Base-by-base conservation (phyloP, 2,113 vertebrate genomes). In the Pandion haliaetus region DNA sequence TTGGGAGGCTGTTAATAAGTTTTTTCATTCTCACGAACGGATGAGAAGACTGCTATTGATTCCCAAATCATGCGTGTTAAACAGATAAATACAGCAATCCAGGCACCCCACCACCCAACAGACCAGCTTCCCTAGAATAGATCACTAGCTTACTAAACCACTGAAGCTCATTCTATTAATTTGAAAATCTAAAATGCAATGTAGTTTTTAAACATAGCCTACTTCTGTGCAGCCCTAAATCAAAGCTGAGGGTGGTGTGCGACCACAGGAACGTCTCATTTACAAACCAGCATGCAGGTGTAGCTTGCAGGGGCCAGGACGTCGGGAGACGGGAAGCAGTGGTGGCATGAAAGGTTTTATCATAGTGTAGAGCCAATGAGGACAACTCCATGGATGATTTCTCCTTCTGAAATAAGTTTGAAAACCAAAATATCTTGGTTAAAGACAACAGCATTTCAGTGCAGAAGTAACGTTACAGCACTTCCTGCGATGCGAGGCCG, bases 161-260 rank as follows among this genome's bases (percentile, higher is more conserved):
- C 31, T 21, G 57, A 21, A 42, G 61, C n/a, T 79, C 66, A 19
- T 21, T 69, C 85, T 14, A 25, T 26, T 18, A 6, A n/a, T 55
- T 78, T 76, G 19, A 8, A 66, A 17, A 18, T 32, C 38, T n/a
- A 3, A 50, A 84, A 59, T 6, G 14, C 74, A 52, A 8, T 21
- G 69, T 8, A 50, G 40, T 3, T 40, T 82, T 62, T 11, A 29
- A 87, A 63, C 34, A 36, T 11, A 61, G 50, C 34, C 31, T 20
- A 3, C 31, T 71, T 20, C 34, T 42, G 2, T 8, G 42, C 14
- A 65, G 50, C 61, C 42, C 69, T n/a, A 17, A 61, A 76, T 36
- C 59, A 47, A 13, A 3, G 50, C 55, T 1, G 1, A 29, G 65
- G 65, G 24, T 17, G 21, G 8, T 8, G 3, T 1, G 19, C 17